These are phyloP conservation scores for Tuta absoluta DNA, from an alignment of 2,888 invertebrate species.

Conservation along the genomic window DNA sequence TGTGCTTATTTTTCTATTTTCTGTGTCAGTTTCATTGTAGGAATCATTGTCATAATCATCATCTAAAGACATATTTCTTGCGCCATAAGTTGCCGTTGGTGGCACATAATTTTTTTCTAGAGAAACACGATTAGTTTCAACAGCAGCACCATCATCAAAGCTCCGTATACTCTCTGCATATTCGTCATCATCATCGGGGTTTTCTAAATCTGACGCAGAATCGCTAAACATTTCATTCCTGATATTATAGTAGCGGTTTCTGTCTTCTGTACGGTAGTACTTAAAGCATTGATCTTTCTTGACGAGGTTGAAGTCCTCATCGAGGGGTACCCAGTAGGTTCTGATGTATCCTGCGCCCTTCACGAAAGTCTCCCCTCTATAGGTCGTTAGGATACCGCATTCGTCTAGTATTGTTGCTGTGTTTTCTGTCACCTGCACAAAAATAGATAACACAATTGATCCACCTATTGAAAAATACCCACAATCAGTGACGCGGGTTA, in stretches of 20 bases:
- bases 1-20: conserved; percentile 34
- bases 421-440: conserved; percentile 83
- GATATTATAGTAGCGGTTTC: conserved; percentile 51
- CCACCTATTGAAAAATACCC: no score
- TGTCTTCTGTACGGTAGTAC: conserved; percentile 54
- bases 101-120: conserved; percentile 35
- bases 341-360: conserved; percentile 86
- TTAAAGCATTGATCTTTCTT: conserved; percentile 59
- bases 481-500: no score
- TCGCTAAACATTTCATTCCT: conserved; percentile 48
- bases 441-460: not conserved
- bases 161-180: not conserved
- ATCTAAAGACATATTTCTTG: conserved; percentile 45
- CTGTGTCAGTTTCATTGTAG: conserved; percentile 15
- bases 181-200: conserved; percentile 6
- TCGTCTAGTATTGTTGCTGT: conserved; percentile 86
- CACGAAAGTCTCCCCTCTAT: conserved; percentile 85
- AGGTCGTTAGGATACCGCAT: conserved; percentile 85
- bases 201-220: conserved; percentile 36
- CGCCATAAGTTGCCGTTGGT: conserved; percentile 43
- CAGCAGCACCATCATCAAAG: not conserved
- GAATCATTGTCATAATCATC: conserved; percentile 38
- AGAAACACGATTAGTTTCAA: not conserved
- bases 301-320: conserved; percentile 80
- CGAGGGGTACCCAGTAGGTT: conserved; percentile 87